A percentile compares a stretch with the other conserved stretches of the same genome.
Conservation (phyloP, 2,888 invertebrate genomes). For the Cephus runcator region DNA sequence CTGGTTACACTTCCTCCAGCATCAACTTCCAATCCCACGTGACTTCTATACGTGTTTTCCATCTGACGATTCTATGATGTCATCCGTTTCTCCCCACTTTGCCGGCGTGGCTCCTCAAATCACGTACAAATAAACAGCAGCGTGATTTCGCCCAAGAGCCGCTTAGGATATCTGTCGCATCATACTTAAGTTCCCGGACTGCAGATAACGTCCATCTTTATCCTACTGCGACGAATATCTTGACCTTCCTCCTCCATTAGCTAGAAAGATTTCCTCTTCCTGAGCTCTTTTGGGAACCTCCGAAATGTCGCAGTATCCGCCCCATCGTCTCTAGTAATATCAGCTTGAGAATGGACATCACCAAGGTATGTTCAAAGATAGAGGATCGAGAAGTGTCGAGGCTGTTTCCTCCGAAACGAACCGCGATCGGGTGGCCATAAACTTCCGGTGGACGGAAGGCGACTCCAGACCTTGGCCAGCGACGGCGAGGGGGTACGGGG, state of each 20-base stretch:
- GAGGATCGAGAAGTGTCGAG: neutral
- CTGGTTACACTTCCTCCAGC: conserved; percentile 23
- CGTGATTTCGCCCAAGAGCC: neutral
- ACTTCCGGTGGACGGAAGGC: neutral
- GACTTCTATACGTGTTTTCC: neutral
- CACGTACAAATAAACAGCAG: neutral
- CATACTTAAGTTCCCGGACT: neutral
- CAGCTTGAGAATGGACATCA: neutral
- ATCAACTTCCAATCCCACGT: conserved; percentile 3
- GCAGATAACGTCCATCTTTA: neutral
- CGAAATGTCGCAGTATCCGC: neutral
- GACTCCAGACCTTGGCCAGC: neutral
- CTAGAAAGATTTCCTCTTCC: neutral
- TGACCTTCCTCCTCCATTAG: neutral
- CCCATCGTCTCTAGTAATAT: neutral
- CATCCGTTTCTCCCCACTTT: conserved; percentile 5
- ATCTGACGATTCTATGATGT: neutral
- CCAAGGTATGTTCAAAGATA: neutral
- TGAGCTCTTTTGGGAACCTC: neutral
- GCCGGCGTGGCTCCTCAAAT: conserved; percentile 10
- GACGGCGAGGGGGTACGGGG: neutral
- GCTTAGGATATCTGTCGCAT: neutral
- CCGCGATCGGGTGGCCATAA: neutral
- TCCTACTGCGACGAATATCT: neutral
- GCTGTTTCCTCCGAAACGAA: neutral